These are phyloP conservation scores for Leptodactylus fallax DNA, from an alignment of 2,797 vertebrate genomes.

Conservation along the genomic window DNA sequence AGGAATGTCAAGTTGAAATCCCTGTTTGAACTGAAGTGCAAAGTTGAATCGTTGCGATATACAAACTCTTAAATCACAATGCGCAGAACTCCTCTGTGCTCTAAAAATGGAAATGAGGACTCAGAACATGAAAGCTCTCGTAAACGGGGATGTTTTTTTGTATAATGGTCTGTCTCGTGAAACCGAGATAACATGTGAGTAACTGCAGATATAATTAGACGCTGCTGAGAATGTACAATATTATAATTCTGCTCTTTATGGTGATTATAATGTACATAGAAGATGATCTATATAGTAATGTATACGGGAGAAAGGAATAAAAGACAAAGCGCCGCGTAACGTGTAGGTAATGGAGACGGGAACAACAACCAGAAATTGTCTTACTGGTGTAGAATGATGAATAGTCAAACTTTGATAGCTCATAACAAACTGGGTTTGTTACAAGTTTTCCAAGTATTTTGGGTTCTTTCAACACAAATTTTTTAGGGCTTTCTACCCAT, in stretches of 20 bases:
- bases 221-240: neutral
- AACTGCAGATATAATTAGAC: constrained; percentile 14
- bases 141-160: constrained; percentile 11
- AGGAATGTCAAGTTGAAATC: constrained; percentile 42
- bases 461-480: too few species aligned
- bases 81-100: constrained; percentile 25
- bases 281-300: neutral
- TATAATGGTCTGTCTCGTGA: neutral
- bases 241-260: neutral
- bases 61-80: constrained; percentile 45
- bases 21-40: constrained; percentile 44
- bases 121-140: constrained; percentile 19
- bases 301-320: neutral
- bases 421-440: too few species aligned
- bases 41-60: constrained; percentile 28
- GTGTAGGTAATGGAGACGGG: too few species aligned
- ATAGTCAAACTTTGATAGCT: too few species aligned
- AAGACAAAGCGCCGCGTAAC: too few species aligned
- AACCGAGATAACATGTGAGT: constrained; percentile 15
- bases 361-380: too few species aligned
- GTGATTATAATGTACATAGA: neutral
- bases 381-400: too few species aligned
- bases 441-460: too few species aligned
- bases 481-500: too few species aligned
- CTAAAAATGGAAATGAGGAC: constrained; percentile 36